phyloP scores from a whole-genome alignment of 2,888 invertebrate genomes.

The Metacarcinus magister region DNA sequence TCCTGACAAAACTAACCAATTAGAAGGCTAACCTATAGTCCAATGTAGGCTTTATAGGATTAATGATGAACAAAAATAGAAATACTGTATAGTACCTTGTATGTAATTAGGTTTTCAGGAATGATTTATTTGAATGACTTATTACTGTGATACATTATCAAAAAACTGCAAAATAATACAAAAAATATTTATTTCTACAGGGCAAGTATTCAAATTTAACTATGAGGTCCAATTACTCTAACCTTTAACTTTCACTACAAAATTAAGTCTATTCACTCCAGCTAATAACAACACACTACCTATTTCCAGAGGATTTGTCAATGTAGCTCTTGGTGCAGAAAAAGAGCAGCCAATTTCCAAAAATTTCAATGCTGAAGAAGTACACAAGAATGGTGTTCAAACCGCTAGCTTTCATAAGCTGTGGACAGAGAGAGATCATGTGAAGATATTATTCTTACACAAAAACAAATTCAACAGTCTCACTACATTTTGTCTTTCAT shows the following conservation, averaged over 20 bases:
- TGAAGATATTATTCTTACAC: slow-evolving; percentile 58
- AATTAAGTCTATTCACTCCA: slow-evolving; percentile 4
- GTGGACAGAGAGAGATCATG: slow-evolving; percentile 72
- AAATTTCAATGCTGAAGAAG: slow-evolving; percentile 81
- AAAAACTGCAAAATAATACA: not conserved
- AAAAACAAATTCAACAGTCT: slow-evolving; percentile 14
- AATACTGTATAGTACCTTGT: not conserved
- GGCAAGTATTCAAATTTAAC: not conserved
- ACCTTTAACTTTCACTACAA: slow-evolving; percentile 32
- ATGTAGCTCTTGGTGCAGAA: slow-evolving; percentile 82
- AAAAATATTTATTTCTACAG: not conserved
- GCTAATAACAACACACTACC: slow-evolving; percentile 74
- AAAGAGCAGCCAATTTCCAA: slow-evolving; percentile 82
- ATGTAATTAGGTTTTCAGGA: slow-evolving; percentile 52
- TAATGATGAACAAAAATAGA: not conserved
- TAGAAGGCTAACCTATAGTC: not conserved
- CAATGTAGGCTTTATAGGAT: not conserved
- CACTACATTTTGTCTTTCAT: slow-evolving; percentile 16
- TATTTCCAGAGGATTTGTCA: slow-evolving; percentile 82
- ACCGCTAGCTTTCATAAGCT: slow-evolving; percentile 79
- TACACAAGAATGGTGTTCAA: slow-evolving; percentile 79
- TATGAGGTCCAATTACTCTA: slow-evolving; percentile 8
- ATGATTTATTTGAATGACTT: not conserved
- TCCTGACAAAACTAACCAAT: not conserved
- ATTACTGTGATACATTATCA: not conserved